These are phyloP conservation scores for Synanthedon andrenaeformis DNA, from an alignment of 2,888 invertebrate species.

Conservation along the genomic window DNA sequence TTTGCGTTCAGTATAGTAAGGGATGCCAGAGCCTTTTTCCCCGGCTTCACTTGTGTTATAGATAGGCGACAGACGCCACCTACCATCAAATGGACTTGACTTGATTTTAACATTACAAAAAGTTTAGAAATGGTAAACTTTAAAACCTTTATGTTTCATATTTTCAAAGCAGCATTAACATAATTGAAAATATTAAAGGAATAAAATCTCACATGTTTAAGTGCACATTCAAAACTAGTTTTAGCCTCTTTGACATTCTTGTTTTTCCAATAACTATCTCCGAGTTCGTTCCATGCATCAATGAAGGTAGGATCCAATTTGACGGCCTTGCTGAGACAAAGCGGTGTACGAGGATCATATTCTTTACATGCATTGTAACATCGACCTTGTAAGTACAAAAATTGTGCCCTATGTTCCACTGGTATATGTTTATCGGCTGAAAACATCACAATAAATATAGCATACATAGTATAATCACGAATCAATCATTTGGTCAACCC, in stretches of 20 bases:
- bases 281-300: constrained; percentile 90
- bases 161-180: too few relatives aligned
- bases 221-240: constrained; percentile 84
- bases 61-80: too few relatives aligned
- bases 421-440: constrained; percentile 43
- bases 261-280: constrained; percentile 91
- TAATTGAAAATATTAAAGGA: too few relatives aligned
- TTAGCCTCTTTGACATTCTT: constrained; percentile 83
- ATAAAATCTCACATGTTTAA: constrained; percentile 72
- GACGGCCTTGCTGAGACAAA: constrained; percentile 83
- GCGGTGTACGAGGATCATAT: constrained; percentile 78
- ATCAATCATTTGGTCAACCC: too few relatives aligned
- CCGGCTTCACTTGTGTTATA: too few relatives aligned
- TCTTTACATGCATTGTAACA: constrained; percentile 78
- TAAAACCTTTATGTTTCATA: too few relatives aligned
- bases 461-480: background rate
- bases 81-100: too few relatives aligned
- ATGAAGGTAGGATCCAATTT: constrained; percentile 85
- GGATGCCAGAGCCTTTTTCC: too few relatives aligned
- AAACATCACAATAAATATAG: constrained; percentile 6
- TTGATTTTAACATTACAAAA: too few relatives aligned
- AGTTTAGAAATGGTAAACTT: too few relatives aligned
- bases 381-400: constrained; percentile 79
- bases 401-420: constrained; percentile 57
- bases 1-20: too few relatives aligned